Percentiles rank a stretch among this genome's conserved stretches.
These are phyloP conservation scores for Clarias macrocephalus DNA, from an alignment of 2,113 vertebrate genomes.

Conservation along the genomic window DNA sequence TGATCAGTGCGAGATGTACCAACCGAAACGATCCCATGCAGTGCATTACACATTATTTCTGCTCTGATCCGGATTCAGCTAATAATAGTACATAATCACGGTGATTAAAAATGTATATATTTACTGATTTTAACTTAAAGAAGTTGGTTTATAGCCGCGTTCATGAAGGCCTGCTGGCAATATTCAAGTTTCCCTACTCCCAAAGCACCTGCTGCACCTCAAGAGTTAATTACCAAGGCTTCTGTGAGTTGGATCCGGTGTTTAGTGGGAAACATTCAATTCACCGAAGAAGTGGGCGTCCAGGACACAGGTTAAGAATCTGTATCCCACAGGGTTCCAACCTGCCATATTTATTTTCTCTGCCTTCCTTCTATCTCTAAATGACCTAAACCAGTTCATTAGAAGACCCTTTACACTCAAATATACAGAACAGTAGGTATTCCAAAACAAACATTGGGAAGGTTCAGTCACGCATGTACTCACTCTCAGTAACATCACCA, in stretches of 20 bases:
- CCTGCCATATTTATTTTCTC: not conserved
- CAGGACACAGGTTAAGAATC: not conserved
- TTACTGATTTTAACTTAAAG: not conserved
- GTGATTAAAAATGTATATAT: not conserved
- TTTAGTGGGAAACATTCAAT: not conserved
- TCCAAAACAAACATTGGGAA: not conserved
- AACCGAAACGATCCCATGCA: not conserved
- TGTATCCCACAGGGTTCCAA: not conserved
- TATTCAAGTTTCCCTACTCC: not conserved
- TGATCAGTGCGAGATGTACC: not conserved
- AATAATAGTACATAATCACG: not conserved
- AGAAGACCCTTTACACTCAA: not conserved
- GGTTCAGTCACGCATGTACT: not conserved
- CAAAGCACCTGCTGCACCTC: constrained; percentile 1
- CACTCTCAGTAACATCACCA: not conserved
- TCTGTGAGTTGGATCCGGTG: not conserved
- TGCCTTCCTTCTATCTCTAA: not conserved
- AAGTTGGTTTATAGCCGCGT: not conserved
- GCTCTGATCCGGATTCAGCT: not conserved
- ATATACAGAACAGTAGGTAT: not conserved
- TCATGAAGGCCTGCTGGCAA: not conserved
- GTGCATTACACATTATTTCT: not conserved
- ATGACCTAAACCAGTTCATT: not conserved
- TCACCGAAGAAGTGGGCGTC: not conserved
- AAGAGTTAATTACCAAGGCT: not conserved